Percentiles rank a stretch among this genome's conserved stretches.
Conservation (phyloP, 2,888 invertebrate genomes). For the Xanthia togata region DNA sequence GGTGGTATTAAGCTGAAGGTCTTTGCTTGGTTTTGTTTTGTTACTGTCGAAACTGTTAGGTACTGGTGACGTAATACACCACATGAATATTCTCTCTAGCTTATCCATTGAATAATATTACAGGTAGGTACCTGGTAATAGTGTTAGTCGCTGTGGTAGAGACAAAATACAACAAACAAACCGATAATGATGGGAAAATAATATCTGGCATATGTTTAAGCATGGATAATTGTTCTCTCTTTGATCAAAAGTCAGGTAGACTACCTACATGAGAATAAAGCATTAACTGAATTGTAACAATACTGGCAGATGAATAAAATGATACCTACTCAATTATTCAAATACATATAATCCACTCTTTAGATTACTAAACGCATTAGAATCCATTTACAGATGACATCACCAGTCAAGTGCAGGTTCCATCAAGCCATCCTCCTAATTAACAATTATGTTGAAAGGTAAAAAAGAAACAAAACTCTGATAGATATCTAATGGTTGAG, state of each 20-base stretch:
- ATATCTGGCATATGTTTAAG: background rate
- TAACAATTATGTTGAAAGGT: slow-evolving; percentile 72
- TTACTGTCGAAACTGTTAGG: slow-evolving; percentile 25
- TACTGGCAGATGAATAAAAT: background rate
- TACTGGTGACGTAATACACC: slow-evolving; percentile 48
- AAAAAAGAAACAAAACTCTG: slow-evolving; percentile 70
- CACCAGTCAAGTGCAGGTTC: slow-evolving; percentile 45
- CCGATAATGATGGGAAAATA: background rate
- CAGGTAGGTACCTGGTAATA: background rate
- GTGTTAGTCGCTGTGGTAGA: background rate
- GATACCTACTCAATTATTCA: slow-evolving; percentile 20
- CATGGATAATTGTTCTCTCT: background rate
- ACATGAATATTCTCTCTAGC: slow-evolving; percentile 21
- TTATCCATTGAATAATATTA: background rate
- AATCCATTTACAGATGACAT: slow-evolving; percentile 29
- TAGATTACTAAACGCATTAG: slow-evolving; percentile 13
- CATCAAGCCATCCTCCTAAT: slow-evolving; percentile 68
- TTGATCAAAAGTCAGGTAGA: background rate
- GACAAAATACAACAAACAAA: background rate
- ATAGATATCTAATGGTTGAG: slow-evolving; percentile 71
- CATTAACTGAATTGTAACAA: background rate
- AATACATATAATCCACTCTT: slow-evolving; percentile 15
- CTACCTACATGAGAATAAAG: background rate
- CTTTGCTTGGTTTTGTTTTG: slow-evolving; percentile 29
- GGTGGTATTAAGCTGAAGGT: slow-evolving; percentile 52